These are phyloP conservation scores for Hydrozoanthus tunicans DNA, from an alignment of 64 coral and sea anemone genomes.

Conservation along the genomic window DNA sequence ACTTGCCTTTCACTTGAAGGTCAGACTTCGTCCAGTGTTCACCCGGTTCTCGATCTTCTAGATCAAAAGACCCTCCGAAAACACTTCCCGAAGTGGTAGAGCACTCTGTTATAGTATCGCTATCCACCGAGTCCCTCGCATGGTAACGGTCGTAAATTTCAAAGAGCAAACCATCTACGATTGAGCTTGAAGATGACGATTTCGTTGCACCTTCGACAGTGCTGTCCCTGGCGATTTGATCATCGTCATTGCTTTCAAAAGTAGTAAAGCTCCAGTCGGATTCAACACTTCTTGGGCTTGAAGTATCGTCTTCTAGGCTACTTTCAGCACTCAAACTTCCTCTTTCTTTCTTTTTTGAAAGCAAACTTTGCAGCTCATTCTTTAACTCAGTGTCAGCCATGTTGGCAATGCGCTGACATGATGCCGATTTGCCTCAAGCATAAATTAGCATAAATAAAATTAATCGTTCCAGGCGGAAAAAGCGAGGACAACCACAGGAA, in stretches of 20 bases:
- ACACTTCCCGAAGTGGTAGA: conserved; percentile 95
- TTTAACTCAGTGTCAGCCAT: conserved; percentile 76
- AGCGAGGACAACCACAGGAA: not conserved
- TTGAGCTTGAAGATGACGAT: conserved; percentile 68
- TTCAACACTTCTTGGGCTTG: conserved; percentile 91
- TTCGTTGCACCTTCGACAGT: conserved; percentile 65
- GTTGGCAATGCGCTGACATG: conserved; percentile 80
- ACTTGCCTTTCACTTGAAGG: conserved; percentile 84
- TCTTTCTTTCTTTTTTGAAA: conserved; percentile 63
- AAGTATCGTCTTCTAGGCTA: conserved; percentile 76
- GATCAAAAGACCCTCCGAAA: conserved; percentile 96
- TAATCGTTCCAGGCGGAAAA: not conserved
- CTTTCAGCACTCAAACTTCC: conserved; percentile 78
- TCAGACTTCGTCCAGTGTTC: conserved; percentile 91
- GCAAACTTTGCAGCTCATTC: conserved; percentile 64
- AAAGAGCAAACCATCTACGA: conserved; percentile 95
- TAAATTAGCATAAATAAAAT: conserved; percentile 68
- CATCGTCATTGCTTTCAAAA: conserved; percentile 72
- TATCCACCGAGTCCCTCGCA: conserved; percentile 92
- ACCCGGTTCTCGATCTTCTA: conserved; percentile 85
- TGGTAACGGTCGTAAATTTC: conserved; percentile 99
- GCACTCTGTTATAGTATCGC: conserved; percentile 98
- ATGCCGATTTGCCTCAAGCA: conserved; percentile 54
- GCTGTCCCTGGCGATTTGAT: conserved; percentile 16
- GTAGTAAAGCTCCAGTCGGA: conserved; percentile 92